Evolutionary conservation across 1,140 invertebrate species (phyloP), one percentile per base, ranked within the genome.

Genomic region (Solen grandis): DNA sequence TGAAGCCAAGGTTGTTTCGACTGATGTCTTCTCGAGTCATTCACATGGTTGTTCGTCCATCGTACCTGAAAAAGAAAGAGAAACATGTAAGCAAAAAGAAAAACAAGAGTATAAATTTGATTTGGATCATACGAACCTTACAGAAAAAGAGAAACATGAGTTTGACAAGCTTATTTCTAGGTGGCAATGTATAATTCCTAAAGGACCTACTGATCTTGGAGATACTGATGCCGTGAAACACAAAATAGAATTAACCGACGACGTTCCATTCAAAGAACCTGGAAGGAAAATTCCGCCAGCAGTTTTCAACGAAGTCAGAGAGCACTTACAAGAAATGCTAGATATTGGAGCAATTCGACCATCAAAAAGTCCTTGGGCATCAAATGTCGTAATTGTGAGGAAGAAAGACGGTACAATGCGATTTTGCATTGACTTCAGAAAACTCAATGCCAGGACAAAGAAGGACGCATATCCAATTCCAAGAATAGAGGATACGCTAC

Each of bases 381-480:
- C 69, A 13, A 72, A 72, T 27, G 19, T 54, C 10, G 69, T 72
- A 1, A 35, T 72, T 14, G 54, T 57, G 10, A 54, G 52, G 27
- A 72, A 72, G 27, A 72, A 72, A 36, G n/a, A n/a, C n/a, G n/a
- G n/a, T n/a, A n/a, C n/a, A n/a, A n/a, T n/a, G n/a, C n/a, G n/a
- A n/a, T n/a, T n/a, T n/a, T n/a, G n/a, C n/a, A n/a, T n/a, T n/a
- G n/a, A n/a, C n/a, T 68, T 46, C 25, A 0, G 54, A 1, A 31
- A n/a, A n/a, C 50, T 72, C 2, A 72, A 72, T 36, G 1, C 29
- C 13, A 4, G 50, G 22, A n/a, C n/a, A n/a, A n/a, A n/a, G n/a
- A n/a, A n/a, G n/a, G n/a, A n/a, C n/a, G n/a, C n/a, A n/a, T n/a
- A 72, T 50, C 38, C 69, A 3, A 16, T 83, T 16, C 78, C 80